These are phyloP conservation scores for Neopelma chrysocephalum DNA, from an alignment of 2,797 vertebrate species.

Conservation along the genomic window DNA sequence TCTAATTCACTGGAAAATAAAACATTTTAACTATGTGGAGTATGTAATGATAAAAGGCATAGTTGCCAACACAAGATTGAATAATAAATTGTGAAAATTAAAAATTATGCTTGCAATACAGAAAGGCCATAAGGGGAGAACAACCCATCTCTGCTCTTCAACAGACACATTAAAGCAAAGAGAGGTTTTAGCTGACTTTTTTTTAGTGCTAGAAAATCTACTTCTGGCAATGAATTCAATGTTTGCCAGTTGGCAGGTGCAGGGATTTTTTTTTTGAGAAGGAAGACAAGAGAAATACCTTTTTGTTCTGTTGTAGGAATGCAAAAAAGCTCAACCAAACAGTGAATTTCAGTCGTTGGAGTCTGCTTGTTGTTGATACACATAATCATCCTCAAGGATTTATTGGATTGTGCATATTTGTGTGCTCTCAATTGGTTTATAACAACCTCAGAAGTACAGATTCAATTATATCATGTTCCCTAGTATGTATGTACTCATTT, in stretches of 20 bases:
- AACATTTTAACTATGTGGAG: not conserved
- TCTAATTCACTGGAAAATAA: not conserved
- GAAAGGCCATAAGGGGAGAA: not conserved
- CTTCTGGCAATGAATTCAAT: not conserved
- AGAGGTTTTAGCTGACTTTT: not conserved
- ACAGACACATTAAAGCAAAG: not conserved
- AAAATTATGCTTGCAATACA: not conserved
- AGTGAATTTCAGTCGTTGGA: not conserved
- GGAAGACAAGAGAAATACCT: not conserved
- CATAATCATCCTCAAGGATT: not conserved
- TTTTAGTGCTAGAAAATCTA: not conserved
- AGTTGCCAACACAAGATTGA: not conserved
- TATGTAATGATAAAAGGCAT: not conserved
- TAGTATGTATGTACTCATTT: not conserved
- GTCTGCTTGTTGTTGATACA: not conserved
- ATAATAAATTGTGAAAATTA: conserved; percentile 14
- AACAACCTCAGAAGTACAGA: not conserved
- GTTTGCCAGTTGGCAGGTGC: not conserved
- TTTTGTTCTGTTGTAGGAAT: not conserved
- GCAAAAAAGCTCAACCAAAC: not conserved
- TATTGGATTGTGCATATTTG: not conserved
- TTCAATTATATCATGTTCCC: not conserved
- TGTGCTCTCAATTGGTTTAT: not conserved
- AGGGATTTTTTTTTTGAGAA: not conserved
- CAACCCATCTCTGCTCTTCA: not conserved